phyloP scores from a whole-genome alignment of 2,113 vertebrate genomes.

The Crotalus tigris region DNA sequence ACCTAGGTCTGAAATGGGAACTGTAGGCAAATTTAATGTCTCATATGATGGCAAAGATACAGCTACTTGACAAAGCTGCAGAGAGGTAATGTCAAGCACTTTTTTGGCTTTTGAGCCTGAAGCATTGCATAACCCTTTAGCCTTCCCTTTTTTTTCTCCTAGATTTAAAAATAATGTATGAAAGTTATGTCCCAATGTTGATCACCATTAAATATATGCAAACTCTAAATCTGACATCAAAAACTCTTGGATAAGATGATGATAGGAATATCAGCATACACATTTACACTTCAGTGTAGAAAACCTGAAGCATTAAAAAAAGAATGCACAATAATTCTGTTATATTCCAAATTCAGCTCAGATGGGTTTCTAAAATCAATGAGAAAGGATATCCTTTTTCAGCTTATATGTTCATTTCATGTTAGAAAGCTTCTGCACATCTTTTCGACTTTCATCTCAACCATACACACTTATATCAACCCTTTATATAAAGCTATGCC shows the following conservation, averaged over 20 bases:
- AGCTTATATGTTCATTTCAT: background rate
- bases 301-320: slow-evolving; percentile 13
- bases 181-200: background rate
- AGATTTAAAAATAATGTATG: slow-evolving; percentile 22
- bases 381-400: background rate
- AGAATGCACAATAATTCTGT: slow-evolving; percentile 5
- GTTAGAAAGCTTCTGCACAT: background rate
- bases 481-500: background rate
- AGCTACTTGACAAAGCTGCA: background rate
- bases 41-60: background rate
- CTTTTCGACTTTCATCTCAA: background rate
- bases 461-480: background rate
- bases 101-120: background rate
- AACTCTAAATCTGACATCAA: slow-evolving; percentile 28
- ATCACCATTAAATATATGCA: slow-evolving; percentile 20
- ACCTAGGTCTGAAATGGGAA: background rate
- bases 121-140: background rate
- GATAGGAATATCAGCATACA: slow-evolving; percentile 1
- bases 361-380: background rate
- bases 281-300: slow-evolving; percentile 1
- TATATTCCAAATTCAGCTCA: slow-evolving; percentile 26
- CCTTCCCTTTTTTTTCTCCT: background rate
- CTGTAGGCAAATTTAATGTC: background rate
- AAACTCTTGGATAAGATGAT: background rate
- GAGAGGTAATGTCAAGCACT: background rate